Evolutionary conservation across 1,140 invertebrate genomes (phyloP), one percentile per base, ranked within the genome.

Genomic region (Drosophila pseudoananassae): DNA sequence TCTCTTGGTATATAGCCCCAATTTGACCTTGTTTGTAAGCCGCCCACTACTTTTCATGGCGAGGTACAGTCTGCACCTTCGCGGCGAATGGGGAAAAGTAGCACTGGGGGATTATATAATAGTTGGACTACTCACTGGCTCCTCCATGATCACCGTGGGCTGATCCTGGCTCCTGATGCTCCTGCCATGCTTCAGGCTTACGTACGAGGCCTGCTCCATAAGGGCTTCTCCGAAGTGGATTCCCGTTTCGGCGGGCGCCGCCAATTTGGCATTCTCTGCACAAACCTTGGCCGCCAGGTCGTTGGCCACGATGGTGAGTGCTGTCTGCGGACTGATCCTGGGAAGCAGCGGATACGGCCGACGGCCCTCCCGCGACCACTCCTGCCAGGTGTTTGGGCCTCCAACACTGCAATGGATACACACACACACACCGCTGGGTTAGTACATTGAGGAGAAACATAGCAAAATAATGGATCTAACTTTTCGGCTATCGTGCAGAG

Each of bases 291-390:
- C 77, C 6, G 94, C 93, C 46, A 93, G 92, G 80, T 93, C 93
- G 91, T 97, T 97, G n/a, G 97, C 97, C 76, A 97, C 94, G 20
- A 95, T 95, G 74, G 96, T 96, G 84, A 97, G 97, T 14, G 95
- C 95, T 3, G 96, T 97, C 81, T 97, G 96, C 27, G 97, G 95
- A 58, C 96, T 94, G 15, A 96, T 94, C 69, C 97, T 93, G 5
- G 96, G 96, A 92, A 98, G 93, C 33, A 98, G 92, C 9, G 97
- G 97, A 70, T 98, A 94, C 45, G 95, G 92, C 79, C 97, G 93
- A 27, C 97, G 92, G 20, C 97, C 97, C 93, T 98, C 97, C 66
- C 96, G 94, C 59, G 95, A 94, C 97, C 97, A 98, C 92, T 96
- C 96, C 78, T 95, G 94, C 50, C 94, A 94, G 66, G 95, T 96